Percentiles rank a stretch among this genome's conserved stretches.
phyloP scores from a whole-genome alignment of 2,113 vertebrate genomes.

The Collichthys lucidus region DNA sequence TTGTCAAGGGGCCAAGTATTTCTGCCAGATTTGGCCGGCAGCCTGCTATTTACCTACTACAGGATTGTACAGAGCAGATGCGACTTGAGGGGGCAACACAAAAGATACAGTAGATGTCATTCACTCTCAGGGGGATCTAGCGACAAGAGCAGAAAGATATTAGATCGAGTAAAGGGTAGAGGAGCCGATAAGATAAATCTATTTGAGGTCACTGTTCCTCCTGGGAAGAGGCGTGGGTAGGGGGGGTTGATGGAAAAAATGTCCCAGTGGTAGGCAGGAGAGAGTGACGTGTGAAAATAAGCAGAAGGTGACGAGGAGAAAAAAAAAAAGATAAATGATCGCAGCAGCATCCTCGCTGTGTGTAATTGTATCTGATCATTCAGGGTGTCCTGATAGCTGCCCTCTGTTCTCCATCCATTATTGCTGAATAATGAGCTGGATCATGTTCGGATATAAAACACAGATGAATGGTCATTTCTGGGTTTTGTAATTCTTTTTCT shows the following conservation, averaged over 20 bases:
- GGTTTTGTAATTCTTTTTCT: not conserved
- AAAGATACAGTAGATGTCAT: constrained; percentile 36
- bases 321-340: constrained; percentile 32
- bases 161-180: constrained; percentile 8
- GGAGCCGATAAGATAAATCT: constrained; percentile 21
- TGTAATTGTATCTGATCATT: constrained; percentile 10
- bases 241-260: constrained; percentile 19
- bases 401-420: not conserved
- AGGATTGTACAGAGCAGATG: not conserved
- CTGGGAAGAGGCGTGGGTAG: not conserved
- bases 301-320: constrained; percentile 18
- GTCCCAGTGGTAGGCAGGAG: constrained; percentile 12
- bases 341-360: constrained; percentile 16
- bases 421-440: not conserved
- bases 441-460: not conserved
- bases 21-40: not conserved
- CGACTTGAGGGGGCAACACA: not conserved
- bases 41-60: not conserved
- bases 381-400: not conserved
- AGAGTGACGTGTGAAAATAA: constrained; percentile 15
- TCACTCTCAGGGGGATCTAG: constrained; percentile 34
- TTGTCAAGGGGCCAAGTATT: not conserved
- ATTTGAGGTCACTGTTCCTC: constrained; percentile 30
- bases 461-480: not conserved
- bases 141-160: constrained; percentile 36